Evolutionary conservation across 2,888 invertebrate genomes (phyloP).

Genomic region (Lamellibrachia columna): DNA sequence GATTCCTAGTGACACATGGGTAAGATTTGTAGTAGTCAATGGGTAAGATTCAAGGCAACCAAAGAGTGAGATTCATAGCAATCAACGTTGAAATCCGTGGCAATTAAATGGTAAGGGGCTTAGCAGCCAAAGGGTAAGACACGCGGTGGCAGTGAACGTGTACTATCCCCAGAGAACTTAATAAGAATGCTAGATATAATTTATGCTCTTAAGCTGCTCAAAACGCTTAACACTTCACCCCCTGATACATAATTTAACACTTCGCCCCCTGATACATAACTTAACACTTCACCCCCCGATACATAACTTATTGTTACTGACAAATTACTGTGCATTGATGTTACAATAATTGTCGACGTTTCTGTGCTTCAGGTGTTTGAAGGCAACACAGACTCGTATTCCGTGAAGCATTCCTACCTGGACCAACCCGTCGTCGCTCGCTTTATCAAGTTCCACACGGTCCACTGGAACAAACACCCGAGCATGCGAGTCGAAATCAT

Average conservation of each 20-base stretch:
- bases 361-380: conserved; percentile 64
- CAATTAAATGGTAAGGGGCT: no score
- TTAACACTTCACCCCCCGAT: no score
- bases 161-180: no score
- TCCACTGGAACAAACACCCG: conserved; percentile 68
- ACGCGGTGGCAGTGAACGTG: no score
- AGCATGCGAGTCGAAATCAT: conserved; percentile 69
- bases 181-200: no score
- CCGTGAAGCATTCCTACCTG: conserved; percentile 67
- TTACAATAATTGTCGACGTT: background rate
- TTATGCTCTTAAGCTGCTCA: no score
- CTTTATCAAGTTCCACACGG: conserved; percentile 68
- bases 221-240: no score
- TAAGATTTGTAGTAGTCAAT: background rate
- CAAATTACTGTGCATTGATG: background rate
- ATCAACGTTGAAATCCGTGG: no score
- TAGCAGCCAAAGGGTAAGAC: no score
- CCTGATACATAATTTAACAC: no score
- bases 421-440: conserved; percentile 67
- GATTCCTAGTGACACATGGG: background rate
- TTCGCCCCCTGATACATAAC: no score
- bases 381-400: conserved; percentile 68
- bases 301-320: background rate
- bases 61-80: no score
- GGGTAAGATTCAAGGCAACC: background rate